A percentile compares a stretch with the other conserved stretches of the same genome.
Evolutionary conservation across 2,113 vertebrate species (phyloP).

Genomic region (Oxyruncus cristatus): DNA sequence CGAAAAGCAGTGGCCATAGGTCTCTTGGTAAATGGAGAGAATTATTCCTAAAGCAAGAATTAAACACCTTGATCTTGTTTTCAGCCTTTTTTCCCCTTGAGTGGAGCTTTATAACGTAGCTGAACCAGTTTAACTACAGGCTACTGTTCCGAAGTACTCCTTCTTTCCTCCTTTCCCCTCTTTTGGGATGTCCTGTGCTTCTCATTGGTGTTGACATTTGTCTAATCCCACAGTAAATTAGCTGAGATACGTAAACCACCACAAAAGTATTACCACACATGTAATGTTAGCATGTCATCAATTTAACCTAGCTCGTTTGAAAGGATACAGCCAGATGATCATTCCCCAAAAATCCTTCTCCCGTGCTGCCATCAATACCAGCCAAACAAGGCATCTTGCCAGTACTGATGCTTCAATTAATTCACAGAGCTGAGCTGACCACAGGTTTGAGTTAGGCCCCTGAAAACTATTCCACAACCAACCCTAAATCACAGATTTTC

Average conservation of each 20-base stretch:
- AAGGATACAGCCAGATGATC: background rate
- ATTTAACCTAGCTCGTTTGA: background rate
- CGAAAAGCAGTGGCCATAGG: background rate
- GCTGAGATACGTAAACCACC: background rate
- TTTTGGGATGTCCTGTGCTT: background rate
- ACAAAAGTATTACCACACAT: background rate
- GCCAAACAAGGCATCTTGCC: rapidly evolving
- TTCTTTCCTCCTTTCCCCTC: background rate
- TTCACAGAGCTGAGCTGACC: background rate
- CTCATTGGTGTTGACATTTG: background rate
- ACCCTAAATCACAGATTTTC: background rate
- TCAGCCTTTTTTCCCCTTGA: background rate
- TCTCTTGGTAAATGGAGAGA: background rate
- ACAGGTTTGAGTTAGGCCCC: background rate
- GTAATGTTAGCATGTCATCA: background rate
- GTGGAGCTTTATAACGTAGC: background rate
- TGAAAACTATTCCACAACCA: background rate
- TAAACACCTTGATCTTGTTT: background rate
- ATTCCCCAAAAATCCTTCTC: background rate
- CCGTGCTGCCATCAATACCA: background rate
- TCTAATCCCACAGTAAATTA: background rate
- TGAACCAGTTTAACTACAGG: background rate
- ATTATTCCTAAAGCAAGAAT: background rate
- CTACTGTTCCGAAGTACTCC: background rate
- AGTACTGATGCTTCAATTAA: background rate